Conservation (phyloP, 1,140 invertebrate genomes). For the Thalassaphorura encarpata region DNA sequence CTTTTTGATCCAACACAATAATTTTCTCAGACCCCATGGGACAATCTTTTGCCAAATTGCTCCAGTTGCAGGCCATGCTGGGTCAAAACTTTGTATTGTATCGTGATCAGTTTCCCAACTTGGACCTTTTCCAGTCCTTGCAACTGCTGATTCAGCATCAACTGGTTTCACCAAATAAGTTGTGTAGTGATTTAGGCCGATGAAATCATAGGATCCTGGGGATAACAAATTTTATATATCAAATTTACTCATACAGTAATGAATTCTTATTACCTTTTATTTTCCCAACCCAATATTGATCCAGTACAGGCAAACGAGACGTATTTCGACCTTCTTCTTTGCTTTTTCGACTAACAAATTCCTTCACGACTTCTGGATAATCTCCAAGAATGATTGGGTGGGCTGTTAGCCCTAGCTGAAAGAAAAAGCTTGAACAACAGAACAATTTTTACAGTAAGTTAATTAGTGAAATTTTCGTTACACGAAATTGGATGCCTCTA, state of each 20-base stretch:
- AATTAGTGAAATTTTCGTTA: constrained; percentile 41
- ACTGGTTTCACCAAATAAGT: constrained; percentile 19
- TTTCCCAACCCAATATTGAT: constrained; percentile 35
- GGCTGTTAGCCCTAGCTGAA: constrained; percentile 22
- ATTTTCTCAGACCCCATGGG: constrained; percentile 25
- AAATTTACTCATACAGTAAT: no score
- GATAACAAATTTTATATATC: constrained; percentile 35
- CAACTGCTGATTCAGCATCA: not conserved
- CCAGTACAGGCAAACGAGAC: constrained; percentile 45
- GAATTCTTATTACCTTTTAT: constrained; percentile 41
- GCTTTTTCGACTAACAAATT: constrained; percentile 46
- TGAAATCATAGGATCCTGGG: constrained; percentile 36
- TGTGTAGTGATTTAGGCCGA: constrained; percentile 17
- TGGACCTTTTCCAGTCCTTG: not conserved
- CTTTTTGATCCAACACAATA: constrained; percentile 17
- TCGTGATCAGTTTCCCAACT: not conserved
- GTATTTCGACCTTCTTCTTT: constrained; percentile 40
- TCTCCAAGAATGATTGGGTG: constrained; percentile 24
- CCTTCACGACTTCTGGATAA: constrained; percentile 50
- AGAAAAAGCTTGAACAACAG: not conserved
- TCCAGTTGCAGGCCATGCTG: not conserved
- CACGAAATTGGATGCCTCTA: constrained; percentile 6
- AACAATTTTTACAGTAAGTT: not conserved
- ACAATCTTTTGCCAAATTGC: constrained; percentile 34
- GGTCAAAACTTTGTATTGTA: not conserved